These are phyloP conservation scores for Rhabdomys dilectus DNA, from an alignment of 2,113 vertebrate genomes.

Conservation along the genomic window DNA sequence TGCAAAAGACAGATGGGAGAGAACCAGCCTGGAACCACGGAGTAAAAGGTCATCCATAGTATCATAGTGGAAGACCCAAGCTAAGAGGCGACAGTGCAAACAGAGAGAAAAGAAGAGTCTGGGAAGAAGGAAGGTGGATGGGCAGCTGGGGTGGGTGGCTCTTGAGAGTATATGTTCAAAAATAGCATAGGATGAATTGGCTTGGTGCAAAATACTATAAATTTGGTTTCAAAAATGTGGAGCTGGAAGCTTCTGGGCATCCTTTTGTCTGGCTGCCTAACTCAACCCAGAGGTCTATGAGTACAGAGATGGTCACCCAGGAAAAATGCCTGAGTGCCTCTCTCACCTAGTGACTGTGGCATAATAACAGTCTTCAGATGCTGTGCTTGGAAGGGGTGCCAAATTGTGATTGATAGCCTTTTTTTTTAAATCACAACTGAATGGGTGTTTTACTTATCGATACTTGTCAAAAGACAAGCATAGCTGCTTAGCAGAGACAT, in stretches of 20 bases:
- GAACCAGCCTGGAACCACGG: not conserved
- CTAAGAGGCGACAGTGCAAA: not conserved
- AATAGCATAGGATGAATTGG: not conserved
- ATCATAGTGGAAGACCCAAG: not conserved
- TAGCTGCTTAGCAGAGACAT: not conserved
- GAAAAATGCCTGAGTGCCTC: not conserved
- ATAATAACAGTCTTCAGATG: not conserved
- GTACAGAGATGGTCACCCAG: not conserved
- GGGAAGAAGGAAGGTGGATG: not conserved
- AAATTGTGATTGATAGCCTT: not conserved
- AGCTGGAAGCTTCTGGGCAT: not conserved
- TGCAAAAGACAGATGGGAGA: not conserved
- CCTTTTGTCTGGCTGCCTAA: constrained; percentile 26
- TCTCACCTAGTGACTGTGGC: not conserved
- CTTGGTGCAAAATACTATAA: not conserved
- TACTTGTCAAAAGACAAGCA: not conserved
- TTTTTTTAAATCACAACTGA: not conserved
- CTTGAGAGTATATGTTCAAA: not conserved
- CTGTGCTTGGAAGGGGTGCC: not conserved
- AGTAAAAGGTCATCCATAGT: not conserved
- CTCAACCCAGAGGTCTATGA: not conserved
- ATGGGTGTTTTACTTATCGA: not conserved
- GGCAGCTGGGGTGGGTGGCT: not conserved
- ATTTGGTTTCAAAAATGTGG: constrained; percentile 34
- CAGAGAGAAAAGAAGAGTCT: not conserved